A percentile compares a stretch with the other conserved stretches of the same genome.
Conservation (phyloP, 2,888 invertebrate species). For the Bruchidius siliquastri region DNA sequence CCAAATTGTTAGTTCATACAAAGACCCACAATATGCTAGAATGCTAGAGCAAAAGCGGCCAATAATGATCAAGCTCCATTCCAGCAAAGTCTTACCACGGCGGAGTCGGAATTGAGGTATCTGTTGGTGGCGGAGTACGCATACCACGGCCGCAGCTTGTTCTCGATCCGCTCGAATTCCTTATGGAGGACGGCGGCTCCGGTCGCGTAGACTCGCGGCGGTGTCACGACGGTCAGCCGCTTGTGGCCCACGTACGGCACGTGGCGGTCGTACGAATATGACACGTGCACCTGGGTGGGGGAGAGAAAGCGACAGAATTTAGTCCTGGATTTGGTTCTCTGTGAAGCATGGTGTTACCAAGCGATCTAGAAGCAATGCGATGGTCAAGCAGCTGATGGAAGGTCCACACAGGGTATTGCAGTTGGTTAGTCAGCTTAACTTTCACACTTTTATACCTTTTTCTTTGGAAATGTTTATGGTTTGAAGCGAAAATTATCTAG, state of each 20-base stretch:
- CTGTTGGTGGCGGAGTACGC: conserved; percentile 67
- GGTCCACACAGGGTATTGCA: too few species aligned
- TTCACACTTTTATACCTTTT: too few species aligned
- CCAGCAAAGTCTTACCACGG: conserved; percentile 61
- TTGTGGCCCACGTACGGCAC: conserved; percentile 51
- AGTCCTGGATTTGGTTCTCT: not conserved
- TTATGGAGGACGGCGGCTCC: conserved; percentile 63
- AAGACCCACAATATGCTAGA: too few species aligned
- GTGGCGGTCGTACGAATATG: conserved; percentile 46
- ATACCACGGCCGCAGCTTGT: conserved; percentile 58
- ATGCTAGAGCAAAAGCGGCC: too few species aligned
- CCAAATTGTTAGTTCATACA: too few species aligned
- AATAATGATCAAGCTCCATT: not conserved
- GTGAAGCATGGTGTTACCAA: not conserved
- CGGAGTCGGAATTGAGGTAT: conserved; percentile 72
- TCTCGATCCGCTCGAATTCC: conserved; percentile 65
- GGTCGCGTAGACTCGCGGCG: conserved; percentile 57
- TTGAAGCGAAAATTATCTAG: too few species aligned
- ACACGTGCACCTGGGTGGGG: conserved; percentile 43
- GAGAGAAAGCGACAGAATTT: not conserved
- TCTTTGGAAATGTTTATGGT: too few species aligned
- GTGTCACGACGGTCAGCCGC: conserved; percentile 60
- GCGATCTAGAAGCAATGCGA: not conserved
- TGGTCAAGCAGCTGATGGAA: not conserved
- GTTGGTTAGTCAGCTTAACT: too few species aligned